Conservation (phyloP, 2,888 invertebrate species). For the Rhimphoctona megacephalus region DNA sequence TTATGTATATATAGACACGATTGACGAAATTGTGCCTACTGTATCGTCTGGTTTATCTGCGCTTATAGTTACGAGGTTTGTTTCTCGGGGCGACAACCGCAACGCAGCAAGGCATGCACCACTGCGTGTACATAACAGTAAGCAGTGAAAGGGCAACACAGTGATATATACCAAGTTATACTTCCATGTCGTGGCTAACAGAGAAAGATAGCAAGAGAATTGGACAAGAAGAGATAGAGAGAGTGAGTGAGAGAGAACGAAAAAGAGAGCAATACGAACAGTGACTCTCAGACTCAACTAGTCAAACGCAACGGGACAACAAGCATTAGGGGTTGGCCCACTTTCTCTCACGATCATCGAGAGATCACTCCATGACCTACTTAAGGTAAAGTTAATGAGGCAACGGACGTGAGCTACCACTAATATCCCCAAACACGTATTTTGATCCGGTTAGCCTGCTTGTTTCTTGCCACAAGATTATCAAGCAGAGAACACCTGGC, state of each 20-base stretch:
- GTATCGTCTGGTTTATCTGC: conserved; percentile 30
- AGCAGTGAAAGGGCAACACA: conserved; percentile 23
- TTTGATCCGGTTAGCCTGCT: neutral
- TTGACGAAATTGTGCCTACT: conserved; percentile 43
- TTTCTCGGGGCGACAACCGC: conserved; percentile 48
- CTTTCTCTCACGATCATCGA: conserved; percentile 69
- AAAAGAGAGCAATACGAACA: conserved; percentile 21
- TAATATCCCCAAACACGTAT: conserved; percentile 31
- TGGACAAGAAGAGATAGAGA: conserved; percentile 26
- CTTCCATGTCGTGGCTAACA: conserved; percentile 23
- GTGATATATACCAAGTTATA: conserved; percentile 28
- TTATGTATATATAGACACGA: neutral
- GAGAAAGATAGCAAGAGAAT: neutral
- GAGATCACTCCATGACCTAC: conserved; percentile 69
- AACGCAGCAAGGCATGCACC: conserved; percentile 50
- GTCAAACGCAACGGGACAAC: neutral
- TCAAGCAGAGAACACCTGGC: conserved; percentile 8
- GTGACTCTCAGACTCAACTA: conserved; percentile 50
- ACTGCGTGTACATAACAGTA: conserved; percentile 30
- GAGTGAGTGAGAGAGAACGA: conserved; percentile 20
- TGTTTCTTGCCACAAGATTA: neutral
- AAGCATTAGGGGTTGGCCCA: conserved; percentile 62
- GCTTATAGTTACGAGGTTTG: conserved; percentile 23
- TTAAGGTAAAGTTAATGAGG: conserved; percentile 60
- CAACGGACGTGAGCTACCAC: conserved; percentile 57